Conservation (phyloP, 2,888 invertebrate species). For the Lasioglossum villosulum region DNA sequence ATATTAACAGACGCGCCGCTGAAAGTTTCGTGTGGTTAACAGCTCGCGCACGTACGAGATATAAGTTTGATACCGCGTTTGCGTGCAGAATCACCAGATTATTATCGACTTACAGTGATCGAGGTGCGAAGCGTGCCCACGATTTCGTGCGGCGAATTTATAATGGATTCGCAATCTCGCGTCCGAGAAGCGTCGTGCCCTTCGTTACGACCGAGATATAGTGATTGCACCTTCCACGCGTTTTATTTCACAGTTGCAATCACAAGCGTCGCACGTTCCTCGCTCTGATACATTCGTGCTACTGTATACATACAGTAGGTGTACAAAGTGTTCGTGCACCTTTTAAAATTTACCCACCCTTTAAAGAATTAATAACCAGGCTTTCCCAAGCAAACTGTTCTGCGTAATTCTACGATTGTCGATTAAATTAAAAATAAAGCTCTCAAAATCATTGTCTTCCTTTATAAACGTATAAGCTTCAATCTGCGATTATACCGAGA, state of each 20-base stretch:
- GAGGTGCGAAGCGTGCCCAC: conserved; percentile 52
- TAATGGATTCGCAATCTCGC: conserved; percentile 34
- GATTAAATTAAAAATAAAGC: too few species aligned
- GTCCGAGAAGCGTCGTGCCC: not conserved
- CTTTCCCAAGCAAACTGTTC: too few species aligned
- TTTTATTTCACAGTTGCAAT: not conserved
- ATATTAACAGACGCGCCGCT: conserved; percentile 14
- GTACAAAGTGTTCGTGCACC: too few species aligned
- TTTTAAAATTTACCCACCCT: too few species aligned
- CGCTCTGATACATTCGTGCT: not conserved
- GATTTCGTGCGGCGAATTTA: conserved; percentile 55
- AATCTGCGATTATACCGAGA: too few species aligned
- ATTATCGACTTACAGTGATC: conserved; percentile 55
- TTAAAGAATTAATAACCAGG: too few species aligned
- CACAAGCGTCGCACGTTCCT: not conserved
- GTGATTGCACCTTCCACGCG: not conserved
- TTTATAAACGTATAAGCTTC: not conserved
- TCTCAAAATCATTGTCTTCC: too few species aligned
- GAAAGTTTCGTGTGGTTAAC: conserved; percentile 37
- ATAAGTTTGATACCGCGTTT: conserved; percentile 54
- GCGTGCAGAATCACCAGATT: conserved; percentile 59
- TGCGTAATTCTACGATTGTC: too few species aligned
- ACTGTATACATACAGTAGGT: too few species aligned
- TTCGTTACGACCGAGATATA: not conserved
- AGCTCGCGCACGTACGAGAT: conserved; percentile 48